Evolutionary conservation across 1,140 invertebrate species (phyloP).

Genomic region (Cherax destructor): DNA sequence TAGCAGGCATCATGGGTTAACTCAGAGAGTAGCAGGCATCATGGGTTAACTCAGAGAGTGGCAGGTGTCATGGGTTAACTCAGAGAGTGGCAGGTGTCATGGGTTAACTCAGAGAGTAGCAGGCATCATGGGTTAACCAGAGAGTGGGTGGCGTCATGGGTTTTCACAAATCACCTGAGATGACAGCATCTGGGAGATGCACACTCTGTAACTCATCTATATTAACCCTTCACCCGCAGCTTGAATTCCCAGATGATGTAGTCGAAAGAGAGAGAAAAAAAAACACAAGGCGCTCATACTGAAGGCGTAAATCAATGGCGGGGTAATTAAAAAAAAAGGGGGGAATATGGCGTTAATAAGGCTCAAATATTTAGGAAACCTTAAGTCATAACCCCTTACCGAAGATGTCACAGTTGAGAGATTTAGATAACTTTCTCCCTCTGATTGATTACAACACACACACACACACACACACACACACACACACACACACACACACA

Average conservation of each 20-base stretch:
- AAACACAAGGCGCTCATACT: not conserved
- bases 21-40: not conserved
- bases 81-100: not conserved
- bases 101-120: too few relatives aligned
- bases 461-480: too few relatives aligned
- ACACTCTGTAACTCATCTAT: not conserved
- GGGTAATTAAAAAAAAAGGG: not conserved
- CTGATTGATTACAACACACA: too few relatives aligned
- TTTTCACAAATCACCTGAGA: not conserved
- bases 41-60: not conserved
- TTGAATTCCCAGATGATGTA: not conserved
- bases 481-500: too few relatives aligned
- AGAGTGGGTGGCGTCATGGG: not conserved
- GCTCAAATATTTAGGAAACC: not conserved
- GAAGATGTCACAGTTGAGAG: too few relatives aligned
- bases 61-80: not conserved
- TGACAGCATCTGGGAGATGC: not conserved
- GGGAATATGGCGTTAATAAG: not conserved
- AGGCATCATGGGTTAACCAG: not conserved
- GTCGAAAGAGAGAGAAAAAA: not conserved
- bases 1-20: not conserved
- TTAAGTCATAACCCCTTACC: too few relatives aligned
- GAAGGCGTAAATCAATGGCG: not conserved
- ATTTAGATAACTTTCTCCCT: too few relatives aligned
- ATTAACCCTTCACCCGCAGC: not conserved